A percentile compares a stretch with the other conserved stretches of the same genome.
Conservation (phyloP, 2,888 invertebrate species). For the Eucriotettix oculatus region DNA sequence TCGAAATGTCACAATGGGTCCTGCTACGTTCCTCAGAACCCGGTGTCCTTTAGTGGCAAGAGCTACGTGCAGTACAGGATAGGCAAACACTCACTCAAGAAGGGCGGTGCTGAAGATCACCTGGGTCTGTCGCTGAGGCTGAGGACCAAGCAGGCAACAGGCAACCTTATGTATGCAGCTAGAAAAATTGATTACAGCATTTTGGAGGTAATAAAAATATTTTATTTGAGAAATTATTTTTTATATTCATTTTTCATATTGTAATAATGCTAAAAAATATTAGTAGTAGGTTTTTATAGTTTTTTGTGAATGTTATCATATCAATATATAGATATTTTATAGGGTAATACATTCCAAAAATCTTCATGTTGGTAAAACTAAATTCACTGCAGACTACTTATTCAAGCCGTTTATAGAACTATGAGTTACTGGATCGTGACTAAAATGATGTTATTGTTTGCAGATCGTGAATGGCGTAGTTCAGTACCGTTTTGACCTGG, state of each 20-base stretch:
- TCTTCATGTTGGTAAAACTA: no score
- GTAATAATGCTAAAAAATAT: no score
- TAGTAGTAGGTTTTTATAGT: no score
- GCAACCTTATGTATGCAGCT: conserved; percentile 68
- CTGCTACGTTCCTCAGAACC: conserved; percentile 54
- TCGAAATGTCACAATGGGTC: conserved; percentile 50
- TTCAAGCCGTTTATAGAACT: no score
- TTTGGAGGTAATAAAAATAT: conserved; percentile 42
- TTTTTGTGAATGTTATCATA: no score
- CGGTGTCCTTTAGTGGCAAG: conserved; percentile 63
- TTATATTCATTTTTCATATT: background rate
- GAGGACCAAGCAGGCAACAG: conserved; percentile 66
- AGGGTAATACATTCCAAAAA: no score
- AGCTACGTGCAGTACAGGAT: conserved; percentile 65
- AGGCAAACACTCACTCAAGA: conserved; percentile 44
- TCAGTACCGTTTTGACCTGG: conserved; percentile 83
- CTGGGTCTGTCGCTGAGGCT: conserved; percentile 63
- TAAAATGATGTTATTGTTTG: conserved; percentile 6
- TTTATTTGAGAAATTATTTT: background rate
- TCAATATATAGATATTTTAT: no score
- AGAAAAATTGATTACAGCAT: conserved; percentile 82
- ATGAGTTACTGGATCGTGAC: no score
- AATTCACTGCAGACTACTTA: no score
- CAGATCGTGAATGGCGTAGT: conserved; percentile 64
- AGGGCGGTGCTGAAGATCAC: conserved; percentile 56